phyloP scores from a whole-genome alignment of 2,888 invertebrate species.

The Chrysolina haemoptera region DNA sequence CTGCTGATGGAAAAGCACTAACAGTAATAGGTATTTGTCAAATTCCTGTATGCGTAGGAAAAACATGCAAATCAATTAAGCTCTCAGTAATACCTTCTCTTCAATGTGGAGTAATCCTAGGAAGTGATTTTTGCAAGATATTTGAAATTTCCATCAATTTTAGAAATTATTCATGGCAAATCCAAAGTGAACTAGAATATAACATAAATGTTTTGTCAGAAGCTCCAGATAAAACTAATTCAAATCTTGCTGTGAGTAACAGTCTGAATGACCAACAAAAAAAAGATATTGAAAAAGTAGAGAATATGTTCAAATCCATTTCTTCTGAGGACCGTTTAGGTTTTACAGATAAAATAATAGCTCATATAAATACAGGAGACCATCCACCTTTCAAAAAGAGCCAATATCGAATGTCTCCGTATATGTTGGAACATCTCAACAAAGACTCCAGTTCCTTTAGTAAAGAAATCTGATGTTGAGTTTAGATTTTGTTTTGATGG shows the following conservation, averaged over 20 bases:
- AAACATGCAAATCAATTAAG: too few species aligned
- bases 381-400: neutral
- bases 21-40: neutral
- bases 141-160: too few species aligned
- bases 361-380: slow-evolving; percentile 2
- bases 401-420: neutral
- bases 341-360: too few species aligned
- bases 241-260: neutral
- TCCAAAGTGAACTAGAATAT: too few species aligned
- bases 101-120: too few species aligned
- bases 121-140: too few species aligned
- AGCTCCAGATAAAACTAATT: neutral
- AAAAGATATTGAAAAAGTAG: neutral
- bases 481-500: too few species aligned
- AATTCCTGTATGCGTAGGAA: too few species aligned
- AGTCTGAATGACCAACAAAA: neutral
- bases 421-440: neutral
- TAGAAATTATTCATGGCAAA: too few species aligned
- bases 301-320: slow-evolving; percentile 3
- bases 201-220: neutral
- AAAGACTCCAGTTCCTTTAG: neutral
- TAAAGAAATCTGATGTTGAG: too few species aligned
- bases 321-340: too few species aligned
- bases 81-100: too few species aligned
- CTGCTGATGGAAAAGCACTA: neutral